Evolutionary conservation across 2,797 vertebrate genomes (phyloP), one percentile per base, ranked within the genome.

Genomic region (Nannoperca australis): DNA sequence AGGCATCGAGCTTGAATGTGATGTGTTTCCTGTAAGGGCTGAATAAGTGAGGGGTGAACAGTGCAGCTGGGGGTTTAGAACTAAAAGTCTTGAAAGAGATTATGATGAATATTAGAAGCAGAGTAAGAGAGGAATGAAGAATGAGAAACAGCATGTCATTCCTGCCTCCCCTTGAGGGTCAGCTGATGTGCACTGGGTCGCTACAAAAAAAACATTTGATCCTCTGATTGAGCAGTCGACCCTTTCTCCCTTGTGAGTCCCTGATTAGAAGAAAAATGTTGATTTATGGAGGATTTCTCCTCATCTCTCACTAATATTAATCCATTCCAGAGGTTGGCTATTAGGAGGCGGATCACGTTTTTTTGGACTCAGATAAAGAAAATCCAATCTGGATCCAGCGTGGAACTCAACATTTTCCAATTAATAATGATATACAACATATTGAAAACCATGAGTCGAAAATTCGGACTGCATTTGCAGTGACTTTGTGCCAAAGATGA

Each of bases 181-280:
- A 54, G 61, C 71, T 71, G 66, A 85, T 87, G 79, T 77, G 64
- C 54, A 58, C 4, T 49, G 62, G 76, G 81, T 74, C 53, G 24
- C 73, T 54, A 60, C 32, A 71, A 36, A 69, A 62, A 54, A 56
- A 36, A 64, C 53, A 62, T 88, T 63, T 86, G 83, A 88, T 91
- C 79, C 61, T 78, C 79, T 87, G 79, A 91, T 83, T 87, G 82
- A 83, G 73, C 73, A 27, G 82, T 88, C 61, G 12, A 75, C 70
- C 78, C 62, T 58, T 60, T 75, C 68, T 75, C 76, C 67, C 66
- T 74, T 0, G 3, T 44, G 47, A 80, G 73, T 45, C 63, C 53
- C 73, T 92, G 91, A 93, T 93, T 92, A 83, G 61, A 89, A 70
- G 85, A 84, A 89, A 85, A 75, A 56, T 65, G 82, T 85, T 87